A percentile compares a stretch with the other conserved stretches of the same genome.
Conservation (phyloP, 2,113 vertebrate genomes). For the Pangasianodon hypophthalmus region DNA sequence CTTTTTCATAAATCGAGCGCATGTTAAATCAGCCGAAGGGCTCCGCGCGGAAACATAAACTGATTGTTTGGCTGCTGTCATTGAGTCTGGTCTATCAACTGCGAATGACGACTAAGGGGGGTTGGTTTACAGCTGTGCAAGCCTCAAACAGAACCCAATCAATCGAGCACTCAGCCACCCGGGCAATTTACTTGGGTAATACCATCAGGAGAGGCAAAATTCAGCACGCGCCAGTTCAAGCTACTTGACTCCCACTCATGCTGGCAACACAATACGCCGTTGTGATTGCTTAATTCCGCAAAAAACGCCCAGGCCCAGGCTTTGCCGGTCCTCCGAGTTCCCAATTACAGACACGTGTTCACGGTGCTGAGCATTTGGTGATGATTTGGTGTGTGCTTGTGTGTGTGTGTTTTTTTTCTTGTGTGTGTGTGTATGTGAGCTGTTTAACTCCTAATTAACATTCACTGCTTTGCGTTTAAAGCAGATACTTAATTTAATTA, state of each 20-base stretch:
- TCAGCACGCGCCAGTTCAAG: conserved; percentile 17
- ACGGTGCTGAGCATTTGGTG: not conserved
- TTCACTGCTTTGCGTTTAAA: conserved; percentile 19
- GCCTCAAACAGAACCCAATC: conserved; percentile 69
- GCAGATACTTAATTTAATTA: conserved; percentile 20
- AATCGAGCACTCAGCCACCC: conserved; percentile 68
- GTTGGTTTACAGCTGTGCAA: conserved; percentile 71
- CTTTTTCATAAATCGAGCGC: conserved; percentile 77
- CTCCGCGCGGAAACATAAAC: conserved; percentile 70
- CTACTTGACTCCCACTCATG: conserved; percentile 44
- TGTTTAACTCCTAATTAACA: conserved; percentile 22
- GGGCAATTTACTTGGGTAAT: conserved; percentile 63
- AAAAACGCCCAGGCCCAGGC: conserved; percentile 31
- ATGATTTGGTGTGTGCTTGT: not conserved
- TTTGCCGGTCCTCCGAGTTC: conserved; percentile 6
- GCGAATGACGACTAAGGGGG: conserved; percentile 39
- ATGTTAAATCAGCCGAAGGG: conserved; percentile 76
- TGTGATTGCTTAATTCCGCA: conserved; percentile 49
- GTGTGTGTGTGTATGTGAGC: not conserved
- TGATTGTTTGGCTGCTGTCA: conserved; percentile 73
- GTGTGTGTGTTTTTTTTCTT: too few species aligned
- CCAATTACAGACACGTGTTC: conserved; percentile 35
- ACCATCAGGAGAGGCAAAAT: conserved; percentile 44
- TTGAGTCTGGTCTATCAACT: conserved; percentile 75
- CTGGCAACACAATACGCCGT: conserved; percentile 27